phyloP scores from a whole-genome alignment of 2,888 invertebrate species.

The Noctua fimbriata region DNA sequence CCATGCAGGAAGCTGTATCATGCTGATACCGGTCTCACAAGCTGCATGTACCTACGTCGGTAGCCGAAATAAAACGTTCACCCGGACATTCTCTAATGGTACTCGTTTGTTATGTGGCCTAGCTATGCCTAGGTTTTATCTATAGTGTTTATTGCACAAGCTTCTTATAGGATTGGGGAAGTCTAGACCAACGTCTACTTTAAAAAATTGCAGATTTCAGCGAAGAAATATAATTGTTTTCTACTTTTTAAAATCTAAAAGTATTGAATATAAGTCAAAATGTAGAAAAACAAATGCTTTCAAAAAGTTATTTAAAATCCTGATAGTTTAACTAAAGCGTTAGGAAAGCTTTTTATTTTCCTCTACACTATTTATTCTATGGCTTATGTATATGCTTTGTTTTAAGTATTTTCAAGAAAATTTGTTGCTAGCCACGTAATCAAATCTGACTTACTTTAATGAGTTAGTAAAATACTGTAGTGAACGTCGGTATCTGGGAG shows the following conservation, averaged over 20 bases:
- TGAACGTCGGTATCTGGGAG: slow-evolving; percentile 61
- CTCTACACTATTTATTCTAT: slow-evolving; percentile 58
- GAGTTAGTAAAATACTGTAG: slow-evolving; percentile 49
- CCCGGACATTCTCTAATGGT: slow-evolving; percentile 66
- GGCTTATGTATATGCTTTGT: slow-evolving; percentile 42
- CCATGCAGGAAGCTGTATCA: slow-evolving; percentile 90
- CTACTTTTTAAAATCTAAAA: slow-evolving; percentile 60
- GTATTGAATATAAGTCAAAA: slow-evolving; percentile 39
- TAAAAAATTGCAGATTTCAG: slow-evolving; percentile 52
- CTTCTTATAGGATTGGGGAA: slow-evolving; percentile 61
- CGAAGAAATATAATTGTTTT: slow-evolving; percentile 43
- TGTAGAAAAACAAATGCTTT: slow-evolving; percentile 31
- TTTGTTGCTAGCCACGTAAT: slow-evolving; percentile 43
- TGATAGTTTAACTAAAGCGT: slow-evolving; percentile 59
- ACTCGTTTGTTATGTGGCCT: slow-evolving; percentile 55
- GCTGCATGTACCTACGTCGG: slow-evolving; percentile 80
- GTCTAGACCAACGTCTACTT: slow-evolving; percentile 58
- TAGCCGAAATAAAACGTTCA: slow-evolving; percentile 64
- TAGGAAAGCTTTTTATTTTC: slow-evolving; percentile 54
- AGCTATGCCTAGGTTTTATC: slow-evolving; percentile 52
- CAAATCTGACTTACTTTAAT: slow-evolving; percentile 64
- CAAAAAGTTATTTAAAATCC: slow-evolving; percentile 31
- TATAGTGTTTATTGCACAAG: slow-evolving; percentile 65
- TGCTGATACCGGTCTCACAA: slow-evolving; percentile 86
- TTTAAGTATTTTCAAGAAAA: slow-evolving; percentile 32